Conservation (phyloP, 2,888 invertebrate species). For the Linnaemya tessellans region DNA sequence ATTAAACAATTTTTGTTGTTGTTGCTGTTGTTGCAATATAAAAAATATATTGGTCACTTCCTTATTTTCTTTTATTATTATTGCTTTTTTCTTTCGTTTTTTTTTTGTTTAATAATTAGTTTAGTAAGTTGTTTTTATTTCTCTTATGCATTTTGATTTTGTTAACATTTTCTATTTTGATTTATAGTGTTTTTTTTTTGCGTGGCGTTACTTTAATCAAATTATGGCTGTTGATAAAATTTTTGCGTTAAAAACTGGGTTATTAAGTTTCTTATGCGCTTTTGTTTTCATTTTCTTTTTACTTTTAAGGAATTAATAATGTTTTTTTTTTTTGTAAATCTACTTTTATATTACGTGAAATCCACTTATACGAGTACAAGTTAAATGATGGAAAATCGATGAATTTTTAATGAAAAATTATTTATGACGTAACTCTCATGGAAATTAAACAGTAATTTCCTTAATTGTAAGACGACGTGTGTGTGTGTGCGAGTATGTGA, state of each 20-base stretch:
- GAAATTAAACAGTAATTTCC: slow-evolving; percentile 45
- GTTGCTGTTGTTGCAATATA: slow-evolving; percentile 14
- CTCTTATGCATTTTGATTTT: slow-evolving; percentile 61
- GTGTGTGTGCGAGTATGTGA: neutral
- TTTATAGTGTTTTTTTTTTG: slow-evolving; percentile 72
- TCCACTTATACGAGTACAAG: slow-evolving; percentile 4
- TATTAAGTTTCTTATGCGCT: slow-evolving; percentile 55
- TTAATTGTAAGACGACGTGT: slow-evolving; percentile 20
- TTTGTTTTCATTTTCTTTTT: slow-evolving; percentile 39
- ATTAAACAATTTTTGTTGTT: slow-evolving; percentile 18
- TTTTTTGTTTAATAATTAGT: slow-evolving; percentile 72
- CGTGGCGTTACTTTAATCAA: slow-evolving; percentile 57
- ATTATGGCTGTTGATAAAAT: slow-evolving; percentile 65
- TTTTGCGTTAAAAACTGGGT: slow-evolving; percentile 68
- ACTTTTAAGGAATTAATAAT: slow-evolving; percentile 58
- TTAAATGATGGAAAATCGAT: slow-evolving; percentile 38
- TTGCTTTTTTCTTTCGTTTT: slow-evolving; percentile 25
- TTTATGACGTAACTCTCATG: slow-evolving; percentile 47
- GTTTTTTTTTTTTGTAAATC: neutral
- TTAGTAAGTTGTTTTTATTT: slow-evolving; percentile 75
- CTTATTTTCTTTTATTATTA: slow-evolving; percentile 67
- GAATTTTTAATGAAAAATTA: slow-evolving; percentile 35
- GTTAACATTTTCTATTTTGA: slow-evolving; percentile 74
- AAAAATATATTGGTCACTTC: slow-evolving; percentile 69
- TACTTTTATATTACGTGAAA: slow-evolving; percentile 49